Evolutionary conservation across 2,888 invertebrate species (phyloP).

Genomic region (Seira ritae): DNA sequence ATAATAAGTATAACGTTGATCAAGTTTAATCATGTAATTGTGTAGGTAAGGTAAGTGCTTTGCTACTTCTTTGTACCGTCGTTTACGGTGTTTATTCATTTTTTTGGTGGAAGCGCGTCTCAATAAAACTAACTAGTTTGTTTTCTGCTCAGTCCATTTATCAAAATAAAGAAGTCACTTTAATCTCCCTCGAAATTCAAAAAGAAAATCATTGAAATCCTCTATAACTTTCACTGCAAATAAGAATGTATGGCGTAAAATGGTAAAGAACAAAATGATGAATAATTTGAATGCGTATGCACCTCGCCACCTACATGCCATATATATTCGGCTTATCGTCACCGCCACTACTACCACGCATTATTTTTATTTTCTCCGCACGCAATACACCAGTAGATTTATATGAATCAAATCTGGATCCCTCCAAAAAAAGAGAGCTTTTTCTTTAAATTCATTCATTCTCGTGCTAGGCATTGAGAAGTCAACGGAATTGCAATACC

Average conservation of each 20-base stretch:
- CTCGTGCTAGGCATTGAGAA: slow-evolving; percentile 29
- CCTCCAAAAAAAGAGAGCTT: slow-evolving; percentile 14
- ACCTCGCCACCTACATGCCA: slow-evolving; percentile 47
- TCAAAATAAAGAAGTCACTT: too few species aligned
- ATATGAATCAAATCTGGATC: slow-evolving; percentile 28
- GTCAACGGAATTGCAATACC: slow-evolving; percentile 17
- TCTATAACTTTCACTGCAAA: background rate
- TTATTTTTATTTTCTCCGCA: slow-evolving; percentile 13
- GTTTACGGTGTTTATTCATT: too few species aligned
- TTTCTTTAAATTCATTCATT: background rate
- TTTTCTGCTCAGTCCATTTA: too few species aligned
- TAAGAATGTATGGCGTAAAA: background rate
- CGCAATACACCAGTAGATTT: slow-evolving; percentile 35
- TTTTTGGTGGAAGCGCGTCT: too few species aligned
- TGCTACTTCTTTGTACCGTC: too few species aligned
- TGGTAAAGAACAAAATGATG: slow-evolving; percentile 47
- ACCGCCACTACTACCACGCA: slow-evolving; percentile 6
- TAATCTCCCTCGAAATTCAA: background rate
- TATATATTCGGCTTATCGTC: slow-evolving; percentile 48
- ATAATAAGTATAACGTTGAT: too few species aligned
- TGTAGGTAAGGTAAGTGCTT: too few species aligned
- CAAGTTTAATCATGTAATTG: too few species aligned
- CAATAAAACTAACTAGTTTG: too few species aligned
- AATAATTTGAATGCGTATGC: slow-evolving; percentile 48
- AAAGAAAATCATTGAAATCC: background rate